These are phyloP conservation scores for Drosophila quadrilineata DNA, from an alignment of 1,140 invertebrate genomes.

Conservation along the genomic window DNA sequence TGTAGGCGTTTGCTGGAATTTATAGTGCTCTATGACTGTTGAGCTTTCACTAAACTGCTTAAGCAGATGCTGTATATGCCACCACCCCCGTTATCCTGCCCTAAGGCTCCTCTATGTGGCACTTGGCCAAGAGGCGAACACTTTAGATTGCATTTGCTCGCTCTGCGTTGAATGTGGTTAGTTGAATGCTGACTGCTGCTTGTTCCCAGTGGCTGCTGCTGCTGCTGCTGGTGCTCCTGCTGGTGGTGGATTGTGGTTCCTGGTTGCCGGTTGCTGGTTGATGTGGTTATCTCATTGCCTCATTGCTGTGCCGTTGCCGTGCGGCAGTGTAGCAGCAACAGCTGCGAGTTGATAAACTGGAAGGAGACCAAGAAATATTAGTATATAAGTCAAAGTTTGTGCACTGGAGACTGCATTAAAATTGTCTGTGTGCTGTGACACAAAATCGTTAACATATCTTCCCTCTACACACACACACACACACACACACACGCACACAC, in stretches of 20 bases:
- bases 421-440: slow-evolving; percentile 21
- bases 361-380: slow-evolving; percentile 16
- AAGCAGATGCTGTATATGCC: too few relatives aligned
- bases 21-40: too few relatives aligned
- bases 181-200: background rate
- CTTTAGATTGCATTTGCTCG: slow-evolving; percentile 24
- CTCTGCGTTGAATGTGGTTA: slow-evolving; percentile 13
- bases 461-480: background rate
- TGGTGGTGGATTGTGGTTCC: background rate
- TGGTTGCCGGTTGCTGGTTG: too few relatives aligned
- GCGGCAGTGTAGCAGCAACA: slow-evolving; percentile 25
- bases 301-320: slow-evolving; percentile 18
- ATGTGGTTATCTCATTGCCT: slow-evolving; percentile 27
- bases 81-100: too few relatives aligned
- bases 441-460: slow-evolving; percentile 30
- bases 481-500: background rate
- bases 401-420: slow-evolving; percentile 13
- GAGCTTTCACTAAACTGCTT: too few relatives aligned
- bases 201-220: background rate
- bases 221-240: background rate
- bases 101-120: too few relatives aligned
- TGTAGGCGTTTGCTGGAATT: background rate
- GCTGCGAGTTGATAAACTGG: slow-evolving; percentile 11
- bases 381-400: slow-evolving; percentile 10
- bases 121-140: slow-evolving; percentile 28